Evolutionary conservation across 2,113 vertebrate species (phyloP).

Genomic region (Protomyctophum bolini): DNA sequence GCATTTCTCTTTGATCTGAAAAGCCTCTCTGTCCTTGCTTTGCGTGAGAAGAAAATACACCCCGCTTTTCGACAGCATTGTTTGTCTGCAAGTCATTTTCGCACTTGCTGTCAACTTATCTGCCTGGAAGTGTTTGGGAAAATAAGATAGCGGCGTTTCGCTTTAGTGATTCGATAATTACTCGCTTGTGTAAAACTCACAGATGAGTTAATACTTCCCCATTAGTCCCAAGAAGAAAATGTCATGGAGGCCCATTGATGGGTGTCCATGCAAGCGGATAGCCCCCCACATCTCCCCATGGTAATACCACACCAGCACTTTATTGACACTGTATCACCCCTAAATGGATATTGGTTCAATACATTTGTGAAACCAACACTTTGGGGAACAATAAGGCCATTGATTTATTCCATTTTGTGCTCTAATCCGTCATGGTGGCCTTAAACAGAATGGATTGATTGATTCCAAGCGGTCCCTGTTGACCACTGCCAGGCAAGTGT

Average conservation of each 20-base stretch:
- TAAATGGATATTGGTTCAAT: constrained; percentile 76
- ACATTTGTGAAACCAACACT: constrained; percentile 83
- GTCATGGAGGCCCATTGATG: constrained; percentile 2
- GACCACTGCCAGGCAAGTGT: constrained; percentile 75
- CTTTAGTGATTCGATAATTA: not conserved
- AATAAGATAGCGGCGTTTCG: not conserved
- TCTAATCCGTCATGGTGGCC: constrained; percentile 73
- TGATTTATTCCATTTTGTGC: constrained; percentile 87
- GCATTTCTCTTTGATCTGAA: constrained; percentile 65
- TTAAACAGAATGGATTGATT: constrained; percentile 79
- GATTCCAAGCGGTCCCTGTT: constrained; percentile 79
- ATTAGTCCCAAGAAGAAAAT: not conserved
- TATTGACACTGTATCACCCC: constrained; percentile 82
- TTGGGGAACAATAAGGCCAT: constrained; percentile 84
- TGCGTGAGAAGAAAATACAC: constrained; percentile 53
- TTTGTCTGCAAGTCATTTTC: constrained; percentile 11
- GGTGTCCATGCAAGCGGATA: constrained; percentile 49
- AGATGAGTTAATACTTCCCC: not conserved
- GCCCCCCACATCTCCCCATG: not conserved
- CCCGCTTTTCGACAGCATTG: constrained; percentile 14
- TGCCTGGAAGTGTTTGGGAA: constrained; percentile 2
- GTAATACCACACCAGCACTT: constrained; percentile 82
- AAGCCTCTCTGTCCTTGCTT: constrained; percentile 49
- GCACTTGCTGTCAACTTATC: constrained; percentile 24
- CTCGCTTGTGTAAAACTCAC: not conserved